Percentiles rank a stretch among this genome's conserved stretches.
These are phyloP conservation scores for Prunella strophiata DNA, from an alignment of 2,797 vertebrate species.

Conservation along the genomic window DNA sequence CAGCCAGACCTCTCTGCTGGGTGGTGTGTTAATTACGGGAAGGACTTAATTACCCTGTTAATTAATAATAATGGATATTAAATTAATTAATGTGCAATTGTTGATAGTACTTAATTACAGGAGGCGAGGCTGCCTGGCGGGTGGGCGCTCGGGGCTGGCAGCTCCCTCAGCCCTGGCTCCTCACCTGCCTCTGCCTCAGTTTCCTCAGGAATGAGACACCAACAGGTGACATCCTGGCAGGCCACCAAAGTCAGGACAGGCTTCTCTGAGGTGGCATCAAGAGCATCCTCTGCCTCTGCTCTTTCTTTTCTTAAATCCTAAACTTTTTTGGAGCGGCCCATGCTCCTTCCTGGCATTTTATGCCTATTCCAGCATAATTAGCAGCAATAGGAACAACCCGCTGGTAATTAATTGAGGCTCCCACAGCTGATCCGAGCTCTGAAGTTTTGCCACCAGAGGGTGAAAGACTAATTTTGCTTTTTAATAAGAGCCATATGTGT, in stretches of 20 bases:
- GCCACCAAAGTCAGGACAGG: background rate
- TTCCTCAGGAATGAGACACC: background rate
- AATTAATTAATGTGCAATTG: slow-evolving; percentile 60
- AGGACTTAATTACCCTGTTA: slow-evolving; percentile 53
- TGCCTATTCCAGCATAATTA: slow-evolving; percentile 39
- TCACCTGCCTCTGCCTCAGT: background rate
- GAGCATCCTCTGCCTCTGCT: rapidly evolving
- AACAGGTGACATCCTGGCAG: background rate
- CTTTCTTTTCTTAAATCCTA: background rate
- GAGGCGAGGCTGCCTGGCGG: background rate
- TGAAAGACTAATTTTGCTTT: slow-evolving; percentile 63
- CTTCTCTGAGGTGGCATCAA: background rate
- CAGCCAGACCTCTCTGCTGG: slow-evolving; percentile 5
- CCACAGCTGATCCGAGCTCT: slow-evolving; percentile 37
- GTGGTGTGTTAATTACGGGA: slow-evolving; percentile 20
- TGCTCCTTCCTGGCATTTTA: background rate
- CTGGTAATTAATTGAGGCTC: slow-evolving; percentile 68
- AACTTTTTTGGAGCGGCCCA: background rate
- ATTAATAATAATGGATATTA: slow-evolving; percentile 62
- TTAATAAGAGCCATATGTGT: slow-evolving; percentile 56
- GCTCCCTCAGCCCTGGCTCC: background rate
- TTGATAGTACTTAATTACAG: slow-evolving; percentile 46
- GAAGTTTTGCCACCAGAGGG: slow-evolving; percentile 64
- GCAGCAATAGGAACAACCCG: slow-evolving; percentile 34
- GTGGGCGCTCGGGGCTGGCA: background rate